These are phyloP conservation scores for Aurelia sp. DNA, from an alignment of 30 jellyfish, hydroid and myxozoan genomes.

Conservation along the genomic window DNA sequence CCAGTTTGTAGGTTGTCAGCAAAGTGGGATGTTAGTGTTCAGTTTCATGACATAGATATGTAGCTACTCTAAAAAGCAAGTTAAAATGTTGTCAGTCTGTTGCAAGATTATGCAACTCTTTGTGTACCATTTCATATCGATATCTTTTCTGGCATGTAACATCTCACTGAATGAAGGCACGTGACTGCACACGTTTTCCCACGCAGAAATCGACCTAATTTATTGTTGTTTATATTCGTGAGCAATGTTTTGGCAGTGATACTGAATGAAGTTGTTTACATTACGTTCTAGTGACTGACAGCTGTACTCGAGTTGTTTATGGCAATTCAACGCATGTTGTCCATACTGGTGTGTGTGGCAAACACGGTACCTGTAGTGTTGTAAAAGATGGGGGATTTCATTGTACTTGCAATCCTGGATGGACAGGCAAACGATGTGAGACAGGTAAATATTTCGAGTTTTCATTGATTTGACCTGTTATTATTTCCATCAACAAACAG, in stretches of 20 bases:
- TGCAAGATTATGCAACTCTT: too few relatives aligned
- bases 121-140: too few relatives aligned
- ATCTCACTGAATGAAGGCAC: too few relatives aligned
- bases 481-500: background rate
- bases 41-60: too few relatives aligned
- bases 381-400: constrained; percentile 68
- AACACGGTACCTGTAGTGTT: constrained; percentile 84
- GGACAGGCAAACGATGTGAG: constrained; percentile 95
- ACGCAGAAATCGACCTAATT: too few relatives aligned
- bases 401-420: constrained; percentile 84
- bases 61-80: too few relatives aligned
- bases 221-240: background rate
- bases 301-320: constrained; percentile 83
- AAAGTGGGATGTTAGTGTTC: too few relatives aligned
- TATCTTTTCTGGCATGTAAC: too few relatives aligned
- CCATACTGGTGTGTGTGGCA: constrained; percentile 94
- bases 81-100: too few relatives aligned
- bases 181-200: too few relatives aligned
- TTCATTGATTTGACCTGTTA: background rate
- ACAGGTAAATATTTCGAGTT: constrained; percentile 56
- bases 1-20: too few relatives aligned
- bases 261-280: background rate
- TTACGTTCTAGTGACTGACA: constrained; percentile 74
- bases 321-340: constrained; percentile 78
- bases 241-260: constrained; percentile 9